Percentiles rank a stretch among this genome's conserved stretches.
Conservation (phyloP, 2,888 invertebrate species). For the Linnaemya tessellans region DNA sequence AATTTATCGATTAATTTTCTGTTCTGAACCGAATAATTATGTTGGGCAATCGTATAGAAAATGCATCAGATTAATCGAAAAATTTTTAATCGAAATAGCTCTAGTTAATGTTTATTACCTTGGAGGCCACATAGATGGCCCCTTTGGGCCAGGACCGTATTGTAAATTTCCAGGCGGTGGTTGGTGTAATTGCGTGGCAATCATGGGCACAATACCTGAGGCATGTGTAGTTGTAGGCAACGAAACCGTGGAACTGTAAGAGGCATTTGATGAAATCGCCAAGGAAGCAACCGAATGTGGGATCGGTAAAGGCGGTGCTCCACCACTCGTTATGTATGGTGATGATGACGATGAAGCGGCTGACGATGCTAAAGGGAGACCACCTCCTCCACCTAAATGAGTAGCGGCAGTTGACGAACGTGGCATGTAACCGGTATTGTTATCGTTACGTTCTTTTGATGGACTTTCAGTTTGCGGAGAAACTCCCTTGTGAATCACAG, state of each 20-base stretch:
- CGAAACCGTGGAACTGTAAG: constrained; percentile 71
- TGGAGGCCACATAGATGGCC: constrained; percentile 73
- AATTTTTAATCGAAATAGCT: no score
- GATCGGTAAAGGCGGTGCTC: constrained; percentile 57
- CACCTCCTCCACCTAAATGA: constrained; percentile 58
- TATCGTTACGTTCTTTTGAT: constrained; percentile 91
- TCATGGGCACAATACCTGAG: constrained; percentile 69
- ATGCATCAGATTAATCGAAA: no score
- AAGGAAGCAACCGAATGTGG: constrained; percentile 69
- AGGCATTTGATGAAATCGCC: constrained; percentile 69
- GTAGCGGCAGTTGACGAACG: constrained; percentile 76
- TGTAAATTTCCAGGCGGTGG: constrained; percentile 58
- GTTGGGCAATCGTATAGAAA: no score
- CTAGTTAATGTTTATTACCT: constrained; percentile 66
- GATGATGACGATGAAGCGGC: constrained; percentile 43
- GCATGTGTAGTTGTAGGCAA: constrained; percentile 71
- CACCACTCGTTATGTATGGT: constrained; percentile 58
- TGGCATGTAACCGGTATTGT: constrained; percentile 84
- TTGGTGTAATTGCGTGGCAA: constrained; percentile 60
- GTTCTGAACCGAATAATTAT: no score
- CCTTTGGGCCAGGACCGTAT: constrained; percentile 62
- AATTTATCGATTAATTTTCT: no score
- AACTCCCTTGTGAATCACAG: constrained; percentile 86
- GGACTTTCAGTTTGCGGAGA: constrained; percentile 92
- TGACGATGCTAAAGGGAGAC: constrained; percentile 75